A percentile compares a stretch with the other conserved stretches of the same genome.
Evolutionary conservation across 1,140 invertebrate genomes (phyloP).

Genomic region (Rhyzopertha dominica): DNA sequence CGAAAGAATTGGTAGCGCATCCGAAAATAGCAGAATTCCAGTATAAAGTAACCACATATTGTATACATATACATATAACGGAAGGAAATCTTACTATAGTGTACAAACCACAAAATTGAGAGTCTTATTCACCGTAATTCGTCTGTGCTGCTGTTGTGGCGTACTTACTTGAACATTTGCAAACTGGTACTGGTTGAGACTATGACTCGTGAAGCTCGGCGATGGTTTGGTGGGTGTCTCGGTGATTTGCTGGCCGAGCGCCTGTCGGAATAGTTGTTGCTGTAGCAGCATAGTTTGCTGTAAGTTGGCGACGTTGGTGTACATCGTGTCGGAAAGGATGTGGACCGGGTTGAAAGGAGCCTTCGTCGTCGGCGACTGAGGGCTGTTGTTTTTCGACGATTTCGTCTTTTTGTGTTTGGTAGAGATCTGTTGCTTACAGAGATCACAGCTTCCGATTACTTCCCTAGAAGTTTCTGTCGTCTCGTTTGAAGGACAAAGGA

Average conservation of each 20-base stretch:
- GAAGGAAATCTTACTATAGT: too few species aligned
- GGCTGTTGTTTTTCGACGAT: slow-evolving; percentile 29
- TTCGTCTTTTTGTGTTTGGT: slow-evolving; percentile 32
- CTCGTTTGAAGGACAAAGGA: slow-evolving; percentile 45
- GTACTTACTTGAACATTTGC: slow-evolving; percentile 52
- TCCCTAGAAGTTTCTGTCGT: slow-evolving; percentile 29
- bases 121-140: too few species aligned
- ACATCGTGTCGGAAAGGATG: slow-evolving; percentile 57
- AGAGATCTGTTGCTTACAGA: slow-evolving; percentile 27
- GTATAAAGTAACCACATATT: too few species aligned
- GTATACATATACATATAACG: too few species aligned
- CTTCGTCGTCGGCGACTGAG: slow-evolving; percentile 36
- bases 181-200: slow-evolving; percentile 57
- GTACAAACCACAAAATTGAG: too few species aligned
- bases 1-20: too few species aligned
- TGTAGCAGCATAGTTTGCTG: slow-evolving; percentile 69
- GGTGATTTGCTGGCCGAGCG: slow-evolving; percentile 41
- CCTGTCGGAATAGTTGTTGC: slow-evolving; percentile 63
- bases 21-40: too few species aligned
- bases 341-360: slow-evolving; percentile 21
- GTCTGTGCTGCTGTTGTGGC: too few species aligned
- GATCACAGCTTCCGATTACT: slow-evolving; percentile 23
- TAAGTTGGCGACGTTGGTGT: slow-evolving; percentile 67
- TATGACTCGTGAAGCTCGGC: slow-evolving; percentile 51
- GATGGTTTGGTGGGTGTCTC: slow-evolving; percentile 40